Evolutionary conservation across 1,140 invertebrate species (phyloP), one percentile per base, ranked within the genome.

Genomic region (Dermatophagoides farinae): DNA sequence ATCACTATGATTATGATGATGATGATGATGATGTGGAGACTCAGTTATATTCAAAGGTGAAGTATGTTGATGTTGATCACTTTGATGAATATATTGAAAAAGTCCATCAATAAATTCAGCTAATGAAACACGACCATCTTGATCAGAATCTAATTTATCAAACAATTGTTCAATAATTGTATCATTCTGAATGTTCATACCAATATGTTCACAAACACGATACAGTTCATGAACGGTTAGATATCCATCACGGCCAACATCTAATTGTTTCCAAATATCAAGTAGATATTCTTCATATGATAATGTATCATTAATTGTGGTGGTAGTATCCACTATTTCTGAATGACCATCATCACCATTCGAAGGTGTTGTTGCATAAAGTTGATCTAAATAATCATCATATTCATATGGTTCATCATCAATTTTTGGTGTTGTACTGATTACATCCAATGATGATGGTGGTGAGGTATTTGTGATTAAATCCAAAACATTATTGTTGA

Each of bases 61-160:
- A 10, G 43, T 44, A 20, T 44, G 43, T 44, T 16, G n/a, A n/a
- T n/a, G 14, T n/a, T 5, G 10, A n/a, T 14, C 25, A 11, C 25
- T 52, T 22, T 60, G 9, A 22, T 50, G 49, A 16, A 50, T n/a
- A 60, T 57, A 61, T 38, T 44, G 75, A 67, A 82, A 77, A 50
- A 82, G 72, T 23, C 70, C 71, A 57, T 77, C 70, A 9, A 82
- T 66, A 68, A 84, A 80, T 65, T 84, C 81, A 40, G 79, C 74
- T 65, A 83, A 80, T 66, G 75, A 80, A 40, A 84, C 81, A 61
- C 75, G 72, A 14, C 79, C 79, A 71, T 84, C 79, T 54, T 74
- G 71, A 67, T 83, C 79, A 12, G 74, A 68, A 65, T 81, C 78
- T 9, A 83, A 70, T 64, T 80, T 79, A 40, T 79, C 75, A 68